These are phyloP conservation scores for Sycobia sp. DNA, from an alignment of 1,140 invertebrate species.

Conservation along the genomic window DNA sequence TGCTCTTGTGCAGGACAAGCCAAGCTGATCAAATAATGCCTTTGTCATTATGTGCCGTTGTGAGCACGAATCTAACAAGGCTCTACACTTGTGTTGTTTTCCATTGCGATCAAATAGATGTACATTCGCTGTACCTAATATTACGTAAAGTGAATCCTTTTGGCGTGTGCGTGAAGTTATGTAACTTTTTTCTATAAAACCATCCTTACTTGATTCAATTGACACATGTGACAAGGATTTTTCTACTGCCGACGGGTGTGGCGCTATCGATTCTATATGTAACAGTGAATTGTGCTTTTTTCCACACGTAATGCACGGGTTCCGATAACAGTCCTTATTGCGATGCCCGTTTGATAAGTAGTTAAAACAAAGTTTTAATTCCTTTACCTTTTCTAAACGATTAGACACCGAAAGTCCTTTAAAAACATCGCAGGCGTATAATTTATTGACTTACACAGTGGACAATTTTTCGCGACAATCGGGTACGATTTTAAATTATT, in stretches of 20 bases:
- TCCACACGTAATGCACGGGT: neutral
- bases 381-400: too few species aligned
- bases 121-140: conserved; percentile 21
- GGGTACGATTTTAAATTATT: too few species aligned
- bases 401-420: too few species aligned
- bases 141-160: conserved; percentile 6
- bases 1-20: neutral
- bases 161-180: too few species aligned
- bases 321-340: conserved; percentile 18
- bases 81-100: conserved; percentile 21
- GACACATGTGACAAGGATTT: too few species aligned
- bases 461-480: too few species aligned
- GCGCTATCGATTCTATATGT: too few species aligned
- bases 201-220: too few species aligned
- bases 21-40: neutral
- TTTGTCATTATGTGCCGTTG: conserved; percentile 31
- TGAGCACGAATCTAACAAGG: conserved; percentile 31
- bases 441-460: too few species aligned
- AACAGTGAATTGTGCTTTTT: conserved; percentile 4
- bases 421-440: too few species aligned
- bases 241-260: too few species aligned
- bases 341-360: neutral
- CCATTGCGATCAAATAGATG: conserved; percentile 20
- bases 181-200: too few species aligned
- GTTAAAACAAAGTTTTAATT: conserved; percentile 16